Evolutionary conservation across 2,888 invertebrate species (phyloP).

Genomic region (Drosophila merina): DNA sequence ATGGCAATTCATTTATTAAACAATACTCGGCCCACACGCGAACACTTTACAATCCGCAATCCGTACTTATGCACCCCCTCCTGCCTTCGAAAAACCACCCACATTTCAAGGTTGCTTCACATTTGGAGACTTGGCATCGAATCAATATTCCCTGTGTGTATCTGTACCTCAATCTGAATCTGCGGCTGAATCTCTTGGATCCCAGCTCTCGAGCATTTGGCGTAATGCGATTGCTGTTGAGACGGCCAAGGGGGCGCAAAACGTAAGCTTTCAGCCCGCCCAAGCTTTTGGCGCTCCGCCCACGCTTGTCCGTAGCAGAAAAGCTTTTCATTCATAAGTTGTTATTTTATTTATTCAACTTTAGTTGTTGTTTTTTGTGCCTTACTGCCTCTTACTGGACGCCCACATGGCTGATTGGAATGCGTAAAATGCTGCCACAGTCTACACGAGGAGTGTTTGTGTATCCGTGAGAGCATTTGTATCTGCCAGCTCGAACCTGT

Average conservation of each 20-base stretch:
- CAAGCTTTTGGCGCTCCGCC: constrained; percentile 25
- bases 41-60: constrained; percentile 17
- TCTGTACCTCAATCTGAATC: constrained; percentile 12
- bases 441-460: constrained; percentile 5
- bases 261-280: constrained; percentile 27
- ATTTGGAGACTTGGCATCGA: constrained; percentile 32
- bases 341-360: constrained; percentile 5
- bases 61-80: neutral
- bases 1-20: constrained; percentile 17
- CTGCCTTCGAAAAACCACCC: constrained; percentile 10
- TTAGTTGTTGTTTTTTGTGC: constrained; percentile 6
- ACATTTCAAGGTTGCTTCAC: constrained; percentile 36
- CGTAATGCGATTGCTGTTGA: constrained; percentile 31
- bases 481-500: constrained; percentile 1
- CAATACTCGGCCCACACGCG: constrained; percentile 24
- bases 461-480: constrained; percentile 14
- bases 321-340: constrained; percentile 76
- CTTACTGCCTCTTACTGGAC: constrained; percentile 16
- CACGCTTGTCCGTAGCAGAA: constrained; percentile 21
- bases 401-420: constrained; percentile 72
- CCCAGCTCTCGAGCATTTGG: neutral
- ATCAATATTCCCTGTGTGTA: constrained; percentile 46
- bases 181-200: constrained; percentile 22
- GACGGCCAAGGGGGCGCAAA: neutral
- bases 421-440: constrained; percentile 66